Evolutionary conservation across 1,140 invertebrate genomes (phyloP), one percentile per base, ranked within the genome.

Genomic region (Galendromus occidentalis): DNA sequence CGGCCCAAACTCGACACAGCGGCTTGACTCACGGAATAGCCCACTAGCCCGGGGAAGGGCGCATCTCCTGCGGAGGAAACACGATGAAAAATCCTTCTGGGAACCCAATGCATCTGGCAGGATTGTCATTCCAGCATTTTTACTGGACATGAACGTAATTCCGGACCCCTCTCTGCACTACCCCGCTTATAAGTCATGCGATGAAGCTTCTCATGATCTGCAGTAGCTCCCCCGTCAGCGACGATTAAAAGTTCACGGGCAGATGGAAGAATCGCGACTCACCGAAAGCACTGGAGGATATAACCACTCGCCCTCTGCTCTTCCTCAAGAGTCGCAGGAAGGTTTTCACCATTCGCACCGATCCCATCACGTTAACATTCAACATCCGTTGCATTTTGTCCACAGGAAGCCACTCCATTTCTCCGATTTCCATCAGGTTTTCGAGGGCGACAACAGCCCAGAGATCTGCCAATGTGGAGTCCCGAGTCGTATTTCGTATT

Each of bases 361-460:
- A 69, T 73, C 83, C 84, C 44, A 88, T 76, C 69, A 88, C 79
- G 79, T 91, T 86, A 64, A 86, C 80, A 41, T 78, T 70, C 64
- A 72, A 69, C 59, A 77, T 69, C 39, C 67, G 67, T 42, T 76
- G 72, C 29, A 71, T 69, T 12, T 64, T 22, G 12, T 42, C 64
- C 66, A 72, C 68, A 20, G 66, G 51, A 28, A 67, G 74, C 79
- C 77, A 80, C 74, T 81, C 80, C 17, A 81, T 70, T 69, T 81
- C 79, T 4, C 75, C 73, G 64, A 76, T 75, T 45, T 74, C 73
- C 64, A 75, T 75, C 12, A 81, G 75, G 0, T 86, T 85, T 64
- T 87, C 87, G 70, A 88, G 88, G 76, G 92, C 90, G 7, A 94
- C 84, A 42, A 94, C 76, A 14, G 86, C 87, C 88, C 88, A 93